Evolutionary conservation across 1,140 invertebrate genomes (phyloP), one percentile per base, ranked within the genome.

Genomic region (Sesamia nonagrioides): DNA sequence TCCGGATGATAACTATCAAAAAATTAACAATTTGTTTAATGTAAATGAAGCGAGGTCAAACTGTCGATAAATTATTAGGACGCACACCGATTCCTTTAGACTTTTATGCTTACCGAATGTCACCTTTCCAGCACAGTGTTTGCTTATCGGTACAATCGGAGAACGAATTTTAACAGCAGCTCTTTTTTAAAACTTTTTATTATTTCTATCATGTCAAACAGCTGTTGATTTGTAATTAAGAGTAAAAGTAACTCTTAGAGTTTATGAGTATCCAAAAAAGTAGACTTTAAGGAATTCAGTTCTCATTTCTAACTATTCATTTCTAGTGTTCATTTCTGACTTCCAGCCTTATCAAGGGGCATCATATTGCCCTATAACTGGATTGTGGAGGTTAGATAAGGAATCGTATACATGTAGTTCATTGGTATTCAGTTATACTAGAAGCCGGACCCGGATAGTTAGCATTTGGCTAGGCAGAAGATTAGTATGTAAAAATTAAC

Each of bases 11-110:
- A 90, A 90, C 88, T 95, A 95, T 95, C 93, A 88, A 94, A 92
- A 93, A 95, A 95, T 95, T 94, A 94, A 94, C 92, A 95, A 95
- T 95, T 95, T 95, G 93, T 95, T 94, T 95, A 95, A 95, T 90
- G 91, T 90, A 94, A 95, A 95, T 93, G 92, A 94, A 89, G 84
- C 88, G 90, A 88, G 89, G 90, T 90, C 88, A 91, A 88, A 82
- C 85, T 82, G 74, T 92, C 90, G 86, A 92, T 94, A 95, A 95
- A 93, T 94, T 94, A 93, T 92, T 87, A 84, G 84, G 73, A 84
- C 88, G 82, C 90, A 93, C 90, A 94, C 89, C 89, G 89, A 86
- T 85, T 84, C 84, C 82, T 88, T 88, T 81, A 74, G 84, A 85
- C 81, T 88, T 89, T 92, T 87, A 88, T 91, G 89, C 85, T 88